phyloP scores from a whole-genome alignment of 2,113 vertebrate species.

The Serranochromis macrocephalus region DNA sequence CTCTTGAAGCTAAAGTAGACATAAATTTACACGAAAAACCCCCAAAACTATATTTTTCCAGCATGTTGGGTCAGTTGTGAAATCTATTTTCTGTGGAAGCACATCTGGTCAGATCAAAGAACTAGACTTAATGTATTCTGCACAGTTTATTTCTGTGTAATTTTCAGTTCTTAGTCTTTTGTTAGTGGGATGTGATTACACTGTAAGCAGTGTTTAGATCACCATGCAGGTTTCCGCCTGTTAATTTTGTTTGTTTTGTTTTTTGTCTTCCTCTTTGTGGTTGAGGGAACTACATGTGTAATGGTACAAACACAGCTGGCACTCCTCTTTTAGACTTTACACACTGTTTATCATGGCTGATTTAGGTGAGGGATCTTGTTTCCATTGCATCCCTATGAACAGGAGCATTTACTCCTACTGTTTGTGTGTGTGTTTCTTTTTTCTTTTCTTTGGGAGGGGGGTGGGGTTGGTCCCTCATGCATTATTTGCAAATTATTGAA shows the following conservation, averaged over 20 bases:
- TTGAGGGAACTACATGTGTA: neutral
- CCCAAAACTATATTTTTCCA: neutral
- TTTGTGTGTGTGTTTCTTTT: neutral
- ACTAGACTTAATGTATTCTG: neutral
- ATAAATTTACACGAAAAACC: rapidly evolving
- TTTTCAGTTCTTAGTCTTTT: neutral
- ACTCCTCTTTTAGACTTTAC: neutral
- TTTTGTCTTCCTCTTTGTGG: neutral
- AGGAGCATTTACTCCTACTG: neutral
- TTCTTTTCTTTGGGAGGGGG: neutral
- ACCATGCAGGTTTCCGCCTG: neutral
- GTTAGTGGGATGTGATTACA: neutral
- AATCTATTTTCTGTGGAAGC: neutral
- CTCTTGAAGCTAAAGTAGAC: neutral
- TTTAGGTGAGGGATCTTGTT: neutral
- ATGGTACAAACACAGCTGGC: neutral
- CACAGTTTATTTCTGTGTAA: neutral
- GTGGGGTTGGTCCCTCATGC: neutral
- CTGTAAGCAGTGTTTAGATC: neutral
- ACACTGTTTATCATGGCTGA: neutral
- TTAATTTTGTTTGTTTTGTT: neutral
- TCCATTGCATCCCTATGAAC: neutral
- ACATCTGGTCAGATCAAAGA: neutral
- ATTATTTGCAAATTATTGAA: neutral
- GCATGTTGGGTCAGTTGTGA: neutral